phyloP scores from a whole-genome alignment of 2,797 vertebrate species.

The Enteromius afrohamiltoni region DNA sequence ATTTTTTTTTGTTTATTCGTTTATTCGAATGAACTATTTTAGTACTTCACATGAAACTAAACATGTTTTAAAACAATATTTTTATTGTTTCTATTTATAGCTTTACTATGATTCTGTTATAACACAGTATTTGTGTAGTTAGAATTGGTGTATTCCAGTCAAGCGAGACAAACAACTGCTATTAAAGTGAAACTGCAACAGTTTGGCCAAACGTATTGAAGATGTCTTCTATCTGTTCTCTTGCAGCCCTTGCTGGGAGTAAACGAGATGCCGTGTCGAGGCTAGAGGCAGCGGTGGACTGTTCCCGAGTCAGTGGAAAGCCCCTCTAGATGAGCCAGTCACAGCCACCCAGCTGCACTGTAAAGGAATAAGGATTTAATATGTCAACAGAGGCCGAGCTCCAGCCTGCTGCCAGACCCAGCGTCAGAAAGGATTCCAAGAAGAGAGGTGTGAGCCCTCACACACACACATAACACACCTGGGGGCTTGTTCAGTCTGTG shows the following conservation, averaged over 20 bases:
- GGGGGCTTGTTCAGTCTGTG: constrained; percentile 3
- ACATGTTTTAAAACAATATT: background rate
- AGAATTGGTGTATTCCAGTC: background rate
- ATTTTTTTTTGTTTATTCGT: too few relatives aligned
- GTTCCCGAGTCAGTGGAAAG: constrained; percentile 79
- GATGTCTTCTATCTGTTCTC: constrained; percentile 52
- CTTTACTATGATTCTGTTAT: background rate
- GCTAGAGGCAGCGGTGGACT: constrained; percentile 77
- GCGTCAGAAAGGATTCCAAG: constrained; percentile 81
- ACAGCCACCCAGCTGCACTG: constrained; percentile 85
- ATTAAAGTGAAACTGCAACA: background rate
- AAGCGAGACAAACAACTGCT: background rate
- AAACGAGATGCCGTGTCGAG: constrained; percentile 80
- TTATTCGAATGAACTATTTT: too few relatives aligned
- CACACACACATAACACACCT: constrained; percentile 23
- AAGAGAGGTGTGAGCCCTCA: constrained; percentile 74
- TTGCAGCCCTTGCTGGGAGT: constrained; percentile 77
- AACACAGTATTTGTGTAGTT: background rate
- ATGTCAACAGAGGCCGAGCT: constrained; percentile 88
- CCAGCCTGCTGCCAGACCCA: constrained; percentile 81
- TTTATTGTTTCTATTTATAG: background rate
- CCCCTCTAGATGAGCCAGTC: constrained; percentile 87
- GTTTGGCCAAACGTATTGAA: background rate
- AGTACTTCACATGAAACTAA: background rate
- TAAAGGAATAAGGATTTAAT: constrained; percentile 89